Evolutionary conservation across 2,888 invertebrate species (phyloP), one percentile per base, ranked within the genome.

Genomic region (Myopa testacea): DNA sequence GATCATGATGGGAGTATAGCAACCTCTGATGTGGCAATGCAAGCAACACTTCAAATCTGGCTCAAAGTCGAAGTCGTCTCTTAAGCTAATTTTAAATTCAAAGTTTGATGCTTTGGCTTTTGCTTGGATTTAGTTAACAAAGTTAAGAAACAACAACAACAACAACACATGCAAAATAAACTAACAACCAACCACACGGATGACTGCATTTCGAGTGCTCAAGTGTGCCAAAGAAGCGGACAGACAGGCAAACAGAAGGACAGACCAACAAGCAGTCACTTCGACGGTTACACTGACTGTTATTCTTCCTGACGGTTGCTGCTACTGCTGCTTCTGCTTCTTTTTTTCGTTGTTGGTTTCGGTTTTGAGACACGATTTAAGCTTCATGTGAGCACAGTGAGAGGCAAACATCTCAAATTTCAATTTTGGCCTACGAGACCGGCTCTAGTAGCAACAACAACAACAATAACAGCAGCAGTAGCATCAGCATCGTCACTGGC

Each of bases 151-250:
- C 55, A 52, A 52, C 16, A 19, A 70, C 14, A 50, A 52, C 34
- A 55, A 65, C 52, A 65, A 52, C 52, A 50, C 8, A 26, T 16
- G 65, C 38, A 38, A 65, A 63, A 65, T 7, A 12, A 5, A 38
- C 65, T 38, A 14, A 38, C 37, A 74, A 63, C 50, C 63, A 37
- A 26, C 52, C 19, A 45, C 52, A 74, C 63, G 74, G 74, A 50
- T 65, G 58, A 65, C 34, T 50, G 74, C 45, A 50, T 63, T 65
- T 74, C 37, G 74, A 74, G 74, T n/a, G 55, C 55, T 70, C 55
- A 55, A 70, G 70, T 70, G 55, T 50, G 50, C 19, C 69, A 12
- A 69, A 52, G 19, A 52, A 50, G 26, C 14, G 37, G 14, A 19
- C 4, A 19, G 14, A 63, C 14, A 60, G 26, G 4, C 60, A 60